Evolutionary conservation across 2,113 vertebrate genomes (phyloP).

Genomic region (Cheirogaleus medius): DNA sequence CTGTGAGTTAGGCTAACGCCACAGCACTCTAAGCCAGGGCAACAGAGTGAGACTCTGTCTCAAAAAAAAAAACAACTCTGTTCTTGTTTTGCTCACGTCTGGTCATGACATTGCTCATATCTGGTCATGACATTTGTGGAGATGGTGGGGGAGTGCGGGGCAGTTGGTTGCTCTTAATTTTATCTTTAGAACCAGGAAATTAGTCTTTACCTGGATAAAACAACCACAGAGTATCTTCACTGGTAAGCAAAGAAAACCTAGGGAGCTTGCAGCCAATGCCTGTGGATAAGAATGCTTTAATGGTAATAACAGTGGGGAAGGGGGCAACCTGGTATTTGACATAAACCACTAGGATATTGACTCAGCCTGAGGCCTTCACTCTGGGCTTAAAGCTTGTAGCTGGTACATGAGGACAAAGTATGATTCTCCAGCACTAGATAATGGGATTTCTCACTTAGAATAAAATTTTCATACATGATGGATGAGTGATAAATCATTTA

Average conservation of each 20-base stretch:
- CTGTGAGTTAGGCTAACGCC: too few relatives aligned
- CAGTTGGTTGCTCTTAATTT: slow-evolving; percentile 4
- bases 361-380: not conserved
- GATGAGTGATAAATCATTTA: slow-evolving; percentile 31
- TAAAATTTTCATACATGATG: slow-evolving; percentile 24
- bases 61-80: too few relatives aligned
- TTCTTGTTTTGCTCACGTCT: slow-evolving; percentile 7
- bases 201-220: slow-evolving; percentile 41
- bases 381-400: not conserved
- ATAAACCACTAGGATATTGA: not conserved
- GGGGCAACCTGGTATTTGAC: not conserved
- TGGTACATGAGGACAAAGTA: not conserved
- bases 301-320: not conserved
- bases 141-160: not conserved
- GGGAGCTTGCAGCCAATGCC: not conserved
- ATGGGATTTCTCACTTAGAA: not conserved
- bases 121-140: not conserved
- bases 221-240: not conserved
- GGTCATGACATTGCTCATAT: not conserved
- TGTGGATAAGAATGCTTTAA: not conserved
- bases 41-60: too few relatives aligned
- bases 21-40: too few relatives aligned
- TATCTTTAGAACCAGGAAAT: slow-evolving; percentile 45
- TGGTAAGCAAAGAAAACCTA: not conserved
- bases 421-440: not conserved